phyloP scores from a whole-genome alignment of 2,797 vertebrate species.

The Lutjanus campechanus region DNA sequence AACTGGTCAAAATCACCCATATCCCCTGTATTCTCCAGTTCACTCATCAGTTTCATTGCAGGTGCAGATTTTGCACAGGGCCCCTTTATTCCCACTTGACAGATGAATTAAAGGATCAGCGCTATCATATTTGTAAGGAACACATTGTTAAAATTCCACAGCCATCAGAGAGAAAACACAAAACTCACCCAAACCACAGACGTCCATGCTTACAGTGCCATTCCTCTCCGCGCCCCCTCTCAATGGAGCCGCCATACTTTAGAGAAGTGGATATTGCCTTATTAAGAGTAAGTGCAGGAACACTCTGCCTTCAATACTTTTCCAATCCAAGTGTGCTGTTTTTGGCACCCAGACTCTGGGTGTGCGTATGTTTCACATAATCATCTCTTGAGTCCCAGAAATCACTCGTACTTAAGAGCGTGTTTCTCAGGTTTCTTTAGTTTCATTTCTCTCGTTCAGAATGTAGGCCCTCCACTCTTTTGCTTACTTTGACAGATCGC shows the following conservation, averaged over 20 bases:
- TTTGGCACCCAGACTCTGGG: conserved; percentile 56
- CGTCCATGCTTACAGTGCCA: background rate
- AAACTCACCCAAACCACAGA: conserved; percentile 28
- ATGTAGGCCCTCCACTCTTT: conserved; percentile 29
- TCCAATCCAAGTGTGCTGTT: conserved; percentile 65
- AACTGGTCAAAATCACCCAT: background rate
- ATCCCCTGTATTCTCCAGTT: background rate
- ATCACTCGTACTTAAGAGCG: conserved; percentile 54
- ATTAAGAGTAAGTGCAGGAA: conserved; percentile 54
- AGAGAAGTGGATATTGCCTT: conserved; percentile 55
- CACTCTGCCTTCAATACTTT: conserved; percentile 54
- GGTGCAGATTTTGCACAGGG: conserved; percentile 18
- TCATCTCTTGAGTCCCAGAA: conserved; percentile 73
- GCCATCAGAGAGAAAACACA: conserved; percentile 35
- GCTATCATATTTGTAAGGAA: conserved; percentile 39
- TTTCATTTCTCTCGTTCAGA: conserved; percentile 50
- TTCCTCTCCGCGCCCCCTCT: background rate
- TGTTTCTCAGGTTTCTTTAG: conserved; percentile 63
- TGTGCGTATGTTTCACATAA: conserved; percentile 64
- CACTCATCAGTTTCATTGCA: background rate
- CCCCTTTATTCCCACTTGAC: conserved; percentile 33
- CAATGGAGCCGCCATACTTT: conserved; percentile 21
- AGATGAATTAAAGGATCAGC: conserved; percentile 41
- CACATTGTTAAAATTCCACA: conserved; percentile 34
- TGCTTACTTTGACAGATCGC: conserved; percentile 58